Evolutionary conservation across 2,113 vertebrate species (phyloP), one percentile per base, ranked within the genome.

Genomic region (Phylloscopus whistleri): DNA sequence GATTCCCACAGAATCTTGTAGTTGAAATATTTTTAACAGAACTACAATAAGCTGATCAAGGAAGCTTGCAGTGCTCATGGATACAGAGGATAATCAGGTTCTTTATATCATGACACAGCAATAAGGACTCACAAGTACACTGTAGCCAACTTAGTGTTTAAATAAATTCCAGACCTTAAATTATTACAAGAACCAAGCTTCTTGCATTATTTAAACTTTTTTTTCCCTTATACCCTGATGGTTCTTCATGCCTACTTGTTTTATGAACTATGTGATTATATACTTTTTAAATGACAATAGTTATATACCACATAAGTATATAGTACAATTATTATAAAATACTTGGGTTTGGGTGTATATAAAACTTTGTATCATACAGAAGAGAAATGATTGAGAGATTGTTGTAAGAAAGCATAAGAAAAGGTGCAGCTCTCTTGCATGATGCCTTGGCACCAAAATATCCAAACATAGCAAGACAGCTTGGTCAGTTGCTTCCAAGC

Each of bases 21-120:
- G 94, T 81, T 93, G 96, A 97, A 96, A 81, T 92, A 94, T 85
- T 97, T 97, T 97, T 96, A 96, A 91, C 86, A 74, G 43, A 95
- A 79, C 87, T 79, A 49, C 31, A 95, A 63, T 67, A 94, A 94
- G 95, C 91, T 96, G 91, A 95, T 97, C 92, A 96, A 95, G 92
- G 91, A 95, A 89, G 87, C 35, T 53, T 53, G 72, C 79, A 37
- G 41, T 43, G 48, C 93, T 92, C 78, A 17, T 55, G 90, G 64
- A 85, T 90, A 74, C 51, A 51, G 43, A 49, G 44, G 63, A 70
- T 67, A 62, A 84, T 89, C 72, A 66, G 62, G 68, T 78, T 88
- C 89, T 70, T 96, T 90, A 74, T 90, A 48, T 83, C 79, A 94
- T 70, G 89, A 89, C 81, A 87, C 23, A 83, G 59, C 94, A 96